Percentiles rank a stretch among this genome's conserved stretches.
These are phyloP conservation scores for Brenthis daphne DNA, from an alignment of 2,888 invertebrate species.

Conservation along the genomic window DNA sequence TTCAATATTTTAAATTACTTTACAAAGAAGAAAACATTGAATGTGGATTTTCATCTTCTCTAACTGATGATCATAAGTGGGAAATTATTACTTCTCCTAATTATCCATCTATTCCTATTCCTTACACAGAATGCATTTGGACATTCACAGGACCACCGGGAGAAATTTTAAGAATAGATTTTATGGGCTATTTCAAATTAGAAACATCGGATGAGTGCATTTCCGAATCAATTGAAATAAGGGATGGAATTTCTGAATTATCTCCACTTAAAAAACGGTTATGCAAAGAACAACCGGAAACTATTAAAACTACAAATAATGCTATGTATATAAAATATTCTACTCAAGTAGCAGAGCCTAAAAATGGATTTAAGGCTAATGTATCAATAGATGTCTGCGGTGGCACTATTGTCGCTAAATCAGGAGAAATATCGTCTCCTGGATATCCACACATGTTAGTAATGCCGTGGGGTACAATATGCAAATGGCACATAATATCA, in stretches of 20 bases:
- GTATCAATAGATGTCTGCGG: slow-evolving; percentile 83
- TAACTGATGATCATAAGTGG: slow-evolving; percentile 73
- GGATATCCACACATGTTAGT: slow-evolving; percentile 82
- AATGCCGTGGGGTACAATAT: slow-evolving; percentile 83
- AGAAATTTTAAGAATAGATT: slow-evolving; percentile 88
- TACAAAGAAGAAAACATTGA: slow-evolving; percentile 84
- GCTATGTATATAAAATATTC: slow-evolving; percentile 87
- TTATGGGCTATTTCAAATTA: slow-evolving; percentile 88
- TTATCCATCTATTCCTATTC: slow-evolving; percentile 90
- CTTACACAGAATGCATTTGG: slow-evolving; percentile 93
- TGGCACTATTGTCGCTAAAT: slow-evolving; percentile 84
- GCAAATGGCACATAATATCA: slow-evolving; percentile 87
- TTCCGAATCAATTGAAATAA: slow-evolving; percentile 88
- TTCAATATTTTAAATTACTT: slow-evolving; percentile 65
- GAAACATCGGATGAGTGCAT: slow-evolving; percentile 56
- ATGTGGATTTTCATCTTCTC: slow-evolving; percentile 86
- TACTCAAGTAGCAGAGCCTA: slow-evolving; percentile 86
- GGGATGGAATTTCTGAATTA: slow-evolving; percentile 89
- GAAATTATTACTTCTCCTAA: slow-evolving; percentile 88
- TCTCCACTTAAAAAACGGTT: slow-evolving; percentile 85
- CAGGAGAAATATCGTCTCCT: slow-evolving; percentile 86
- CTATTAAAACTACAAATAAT: slow-evolving; percentile 84
- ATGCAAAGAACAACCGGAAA: slow-evolving; percentile 84
- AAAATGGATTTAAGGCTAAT: slow-evolving; percentile 89
- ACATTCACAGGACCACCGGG: slow-evolving; percentile 87